Percentiles rank a stretch among this genome's conserved stretches.
Evolutionary conservation across 2,113 vertebrate species (phyloP).

Genomic region (Cricetomys ansorgei): DNA sequence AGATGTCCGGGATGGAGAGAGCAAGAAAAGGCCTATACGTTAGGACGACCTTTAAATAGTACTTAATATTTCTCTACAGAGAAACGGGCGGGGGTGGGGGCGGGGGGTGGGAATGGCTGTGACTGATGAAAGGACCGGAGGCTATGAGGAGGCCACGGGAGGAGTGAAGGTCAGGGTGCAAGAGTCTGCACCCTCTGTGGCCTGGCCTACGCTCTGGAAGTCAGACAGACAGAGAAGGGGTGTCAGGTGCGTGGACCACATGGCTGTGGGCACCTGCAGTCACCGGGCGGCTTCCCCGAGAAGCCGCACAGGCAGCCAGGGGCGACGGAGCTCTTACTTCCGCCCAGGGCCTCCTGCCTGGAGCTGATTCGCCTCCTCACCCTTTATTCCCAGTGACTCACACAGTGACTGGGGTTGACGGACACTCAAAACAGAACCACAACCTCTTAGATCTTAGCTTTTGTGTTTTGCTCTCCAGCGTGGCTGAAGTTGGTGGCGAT

Average conservation of each 20-base stretch:
- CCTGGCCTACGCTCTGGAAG: not conserved
- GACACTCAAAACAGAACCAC: not conserved
- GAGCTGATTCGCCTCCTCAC: not conserved
- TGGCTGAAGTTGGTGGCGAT: not conserved
- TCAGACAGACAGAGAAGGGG: not conserved
- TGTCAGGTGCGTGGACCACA: too few species aligned
- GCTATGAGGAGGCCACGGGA: not conserved
- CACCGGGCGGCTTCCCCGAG: not conserved
- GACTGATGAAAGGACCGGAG: not conserved
- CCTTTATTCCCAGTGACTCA: not conserved
- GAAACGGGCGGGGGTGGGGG: not conserved
- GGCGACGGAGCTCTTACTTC: too few species aligned
- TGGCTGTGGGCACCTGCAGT: not conserved
- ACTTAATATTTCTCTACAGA: conserved; percentile 12
- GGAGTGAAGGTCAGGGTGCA: not conserved
- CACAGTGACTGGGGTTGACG: not conserved
- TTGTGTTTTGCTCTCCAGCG: not conserved
- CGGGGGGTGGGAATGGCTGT: not conserved
- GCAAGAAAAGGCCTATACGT: not conserved
- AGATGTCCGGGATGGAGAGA: not conserved
- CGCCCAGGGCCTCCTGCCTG: not conserved
- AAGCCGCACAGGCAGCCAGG: not conserved
- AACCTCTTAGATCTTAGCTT: not conserved
- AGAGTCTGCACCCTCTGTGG: not conserved
- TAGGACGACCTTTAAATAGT: not conserved